Percentiles rank a stretch among this genome's conserved stretches.
phyloP scores from a whole-genome alignment of 2,888 invertebrate genomes.

The Sesia apiformis region DNA sequence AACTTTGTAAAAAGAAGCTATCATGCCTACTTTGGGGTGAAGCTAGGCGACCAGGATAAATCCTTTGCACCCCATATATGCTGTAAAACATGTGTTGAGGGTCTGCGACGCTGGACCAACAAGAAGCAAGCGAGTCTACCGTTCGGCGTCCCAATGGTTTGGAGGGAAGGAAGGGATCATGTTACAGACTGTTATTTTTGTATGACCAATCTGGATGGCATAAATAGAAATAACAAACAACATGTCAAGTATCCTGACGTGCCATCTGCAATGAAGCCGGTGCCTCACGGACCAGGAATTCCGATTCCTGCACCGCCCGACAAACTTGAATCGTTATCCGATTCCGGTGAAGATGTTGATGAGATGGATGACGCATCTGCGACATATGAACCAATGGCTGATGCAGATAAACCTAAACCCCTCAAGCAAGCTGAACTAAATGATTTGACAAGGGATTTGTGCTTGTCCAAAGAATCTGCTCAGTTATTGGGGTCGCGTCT shows the following conservation, averaged over 20 bases:
- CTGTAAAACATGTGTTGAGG: neutral
- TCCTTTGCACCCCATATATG: slow-evolving; percentile 6
- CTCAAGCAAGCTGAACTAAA: slow-evolving; percentile 8
- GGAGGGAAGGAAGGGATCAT: neutral
- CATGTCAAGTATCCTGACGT: neutral
- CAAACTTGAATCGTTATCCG: neutral
- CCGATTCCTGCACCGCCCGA: slow-evolving; percentile 5
- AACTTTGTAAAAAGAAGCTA: slow-evolving; percentile 14
- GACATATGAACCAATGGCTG: slow-evolving; percentile 1
- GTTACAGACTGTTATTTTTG: too few species aligned
- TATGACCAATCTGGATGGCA: neutral
- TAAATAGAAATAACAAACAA: neutral
- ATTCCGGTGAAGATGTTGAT: neutral
- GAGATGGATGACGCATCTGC: too few species aligned
- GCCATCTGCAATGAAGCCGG: neutral
- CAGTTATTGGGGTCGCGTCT: slow-evolving; percentile 12
- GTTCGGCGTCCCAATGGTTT: neutral
- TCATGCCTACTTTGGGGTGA: slow-evolving; percentile 12
- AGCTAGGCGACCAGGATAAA: slow-evolving; percentile 14
- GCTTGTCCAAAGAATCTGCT: slow-evolving; percentile 9
- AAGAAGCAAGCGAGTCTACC: neutral
- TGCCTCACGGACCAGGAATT: slow-evolving; percentile 9
- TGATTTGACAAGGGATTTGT: slow-evolving; percentile 14
- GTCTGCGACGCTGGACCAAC: neutral
- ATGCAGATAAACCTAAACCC: neutral